Evolutionary conservation across 2,888 invertebrate species (phyloP).

Genomic region (Suillia variegata): DNA sequence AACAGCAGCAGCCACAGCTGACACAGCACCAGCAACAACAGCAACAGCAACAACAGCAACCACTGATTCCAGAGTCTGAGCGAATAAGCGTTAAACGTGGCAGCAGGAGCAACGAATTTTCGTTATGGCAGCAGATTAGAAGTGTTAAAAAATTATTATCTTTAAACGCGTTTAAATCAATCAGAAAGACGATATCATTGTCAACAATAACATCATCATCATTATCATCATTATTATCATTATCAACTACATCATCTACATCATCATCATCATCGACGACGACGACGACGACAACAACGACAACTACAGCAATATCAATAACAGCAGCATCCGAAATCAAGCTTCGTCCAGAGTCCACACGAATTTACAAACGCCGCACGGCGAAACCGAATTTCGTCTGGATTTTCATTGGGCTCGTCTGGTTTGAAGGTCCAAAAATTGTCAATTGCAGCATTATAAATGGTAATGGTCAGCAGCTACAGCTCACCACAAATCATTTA

Average conservation of each 20-base stretch:
- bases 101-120: too few species aligned
- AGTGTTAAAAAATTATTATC: conserved; percentile 12
- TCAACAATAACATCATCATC: neutral
- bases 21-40: conserved; percentile 8
- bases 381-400: conserved; percentile 48
- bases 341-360: conserved; percentile 20
- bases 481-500: conserved; percentile 23
- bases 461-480: conserved; percentile 31
- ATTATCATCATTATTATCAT: neutral
- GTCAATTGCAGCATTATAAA: conserved; percentile 49
- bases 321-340: conserved; percentile 30
- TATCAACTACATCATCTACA: neutral
- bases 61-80: too few species aligned
- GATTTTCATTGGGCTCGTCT: conserved; percentile 55
- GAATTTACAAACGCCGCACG: conserved; percentile 26
- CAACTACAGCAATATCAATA: too few species aligned
- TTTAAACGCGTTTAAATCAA: conserved; percentile 30
- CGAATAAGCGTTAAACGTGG: too few species aligned
- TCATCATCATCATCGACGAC: conserved; percentile 9
- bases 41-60: conserved; percentile 15
- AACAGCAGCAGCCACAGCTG: conserved; percentile 18
- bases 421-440: conserved; percentile 54
- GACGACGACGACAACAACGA: neutral
- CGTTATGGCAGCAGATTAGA: too few species aligned
- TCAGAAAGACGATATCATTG: conserved; percentile 21